These are phyloP conservation scores for Germaria angustata DNA, from an alignment of 2,888 invertebrate species.

Conservation along the genomic window DNA sequence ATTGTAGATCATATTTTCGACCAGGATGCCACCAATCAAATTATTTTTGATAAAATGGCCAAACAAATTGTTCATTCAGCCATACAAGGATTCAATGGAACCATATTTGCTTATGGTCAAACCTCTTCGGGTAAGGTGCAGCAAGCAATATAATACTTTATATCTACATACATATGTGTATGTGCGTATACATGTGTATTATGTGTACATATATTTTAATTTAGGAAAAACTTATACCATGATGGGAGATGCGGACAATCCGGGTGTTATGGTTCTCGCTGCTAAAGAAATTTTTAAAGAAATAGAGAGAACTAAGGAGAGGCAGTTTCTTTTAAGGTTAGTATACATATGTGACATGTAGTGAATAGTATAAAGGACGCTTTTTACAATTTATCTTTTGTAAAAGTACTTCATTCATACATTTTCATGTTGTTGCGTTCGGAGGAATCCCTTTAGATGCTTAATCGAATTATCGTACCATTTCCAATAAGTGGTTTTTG, in stretches of 20 bases:
- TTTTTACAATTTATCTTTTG: no score
- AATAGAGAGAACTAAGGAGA: slow-evolving; percentile 83
- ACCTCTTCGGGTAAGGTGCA: slow-evolving; percentile 91
- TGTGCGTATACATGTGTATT: no score
- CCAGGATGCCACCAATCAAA: slow-evolving; percentile 82
- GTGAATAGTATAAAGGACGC: no score
- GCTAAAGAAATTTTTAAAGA: slow-evolving; percentile 86
- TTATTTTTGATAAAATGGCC: slow-evolving; percentile 85
- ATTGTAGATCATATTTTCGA: slow-evolving; percentile 87
- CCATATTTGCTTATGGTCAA: slow-evolving; percentile 95
- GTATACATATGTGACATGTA: no score
- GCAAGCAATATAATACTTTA: no score
- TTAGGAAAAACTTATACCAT: slow-evolving; percentile 88
- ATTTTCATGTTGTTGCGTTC: no score
- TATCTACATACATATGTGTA: no score
- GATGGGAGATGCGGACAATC: slow-evolving; percentile 85
- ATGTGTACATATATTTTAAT: neutral
- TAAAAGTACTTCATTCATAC: no score
- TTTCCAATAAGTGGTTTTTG: no score
- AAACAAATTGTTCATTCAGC: slow-evolving; percentile 87
- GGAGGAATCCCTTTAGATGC: no score
- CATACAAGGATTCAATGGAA: slow-evolving; percentile 89
- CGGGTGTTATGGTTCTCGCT: slow-evolving; percentile 88
- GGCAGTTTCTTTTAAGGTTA: slow-evolving; percentile 85
- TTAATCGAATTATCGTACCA: no score